Evolutionary conservation across 2,113 vertebrate species (phyloP), one percentile per base, ranked within the genome.

Genomic region (Myotis lucifugus): DNA sequence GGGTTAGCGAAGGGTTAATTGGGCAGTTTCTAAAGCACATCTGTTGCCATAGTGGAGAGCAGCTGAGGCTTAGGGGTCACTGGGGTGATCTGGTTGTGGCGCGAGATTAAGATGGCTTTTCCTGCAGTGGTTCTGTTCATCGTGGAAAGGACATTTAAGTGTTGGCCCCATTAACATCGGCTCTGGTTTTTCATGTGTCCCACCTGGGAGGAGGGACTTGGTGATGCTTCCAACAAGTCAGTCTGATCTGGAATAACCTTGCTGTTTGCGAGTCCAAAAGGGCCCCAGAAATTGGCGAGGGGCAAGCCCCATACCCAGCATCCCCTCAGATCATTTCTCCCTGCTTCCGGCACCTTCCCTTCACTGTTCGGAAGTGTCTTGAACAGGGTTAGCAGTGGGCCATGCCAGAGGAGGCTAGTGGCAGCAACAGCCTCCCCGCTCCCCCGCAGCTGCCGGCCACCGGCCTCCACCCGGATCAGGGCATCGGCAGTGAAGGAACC

Each of bases 11-110:
- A 78, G 85, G 48, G 91, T 83, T 93, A 73, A 85, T 11, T 32
- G 69, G 59, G 76, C 88, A 48, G 59, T 88, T 96, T 86, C 76
- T n/a, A 66, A 90, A 96, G 86, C 89, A 56, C 91, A 90, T 77
- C 79, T 78, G 82, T 64, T 93, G 85, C 56, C 83, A 34, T 2
- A 23, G 64, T 17, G 8, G 85, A 85, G 90, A 83, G 88, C 91
- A 67, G 69, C 88, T 84, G 93, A 56, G 93, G 52, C 92, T 34
- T 83, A 21, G 81, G 15, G 11, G 84, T 69, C 95, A 70, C 70
- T 25, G 0, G 46, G 40, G 72, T 90, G 64, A 76, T 7, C 48
- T 23, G 56, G 81, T 29, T 1, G 1, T 5, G 34, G 90, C 52
- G 42, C 15, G 56, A 19, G 90, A 67, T 84, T 72, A 37, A 82